Evolutionary conservation across 2,888 invertebrate genomes (phyloP).

Genomic region (Adineta ricciae): DNA sequence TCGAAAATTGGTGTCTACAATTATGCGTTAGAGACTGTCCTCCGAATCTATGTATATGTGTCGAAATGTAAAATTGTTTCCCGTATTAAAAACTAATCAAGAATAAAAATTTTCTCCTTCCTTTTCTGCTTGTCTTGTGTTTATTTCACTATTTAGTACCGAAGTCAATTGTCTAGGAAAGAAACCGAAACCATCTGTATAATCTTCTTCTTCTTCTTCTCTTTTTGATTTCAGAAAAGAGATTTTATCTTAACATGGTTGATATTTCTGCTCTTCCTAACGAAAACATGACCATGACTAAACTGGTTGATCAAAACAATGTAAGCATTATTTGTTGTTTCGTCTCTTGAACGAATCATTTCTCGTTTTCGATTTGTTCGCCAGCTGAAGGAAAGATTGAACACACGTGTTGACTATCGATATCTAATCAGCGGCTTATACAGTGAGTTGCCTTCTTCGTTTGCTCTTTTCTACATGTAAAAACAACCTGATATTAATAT

Average conservation of each 20-base stretch:
- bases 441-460: neutral
- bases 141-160: neutral
- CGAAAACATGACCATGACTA: neutral
- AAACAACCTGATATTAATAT: too few species aligned
- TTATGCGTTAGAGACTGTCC: neutral
- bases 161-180: too few species aligned
- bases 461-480: neutral
- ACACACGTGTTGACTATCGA: neutral
- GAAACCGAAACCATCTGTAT: too few species aligned
- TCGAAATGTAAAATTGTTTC: neutral
- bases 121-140: neutral
- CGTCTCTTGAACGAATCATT: neutral
- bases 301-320: neutral
- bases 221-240: constrained; percentile 8
- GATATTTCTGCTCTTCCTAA: neutral
- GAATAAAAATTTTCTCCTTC: neutral
- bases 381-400: neutral
- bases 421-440: neutral
- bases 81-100: neutral
- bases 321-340: neutral
- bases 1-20: constrained; percentile 3
- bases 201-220: neutral
- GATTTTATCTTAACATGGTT: neutral
- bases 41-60: neutral
- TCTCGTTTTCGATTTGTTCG: neutral